These are phyloP conservation scores for Aurelia aurita DNA, from an alignment of 30 jellyfish, hydroid and myxozoan genomes.

Conservation along the genomic window DNA sequence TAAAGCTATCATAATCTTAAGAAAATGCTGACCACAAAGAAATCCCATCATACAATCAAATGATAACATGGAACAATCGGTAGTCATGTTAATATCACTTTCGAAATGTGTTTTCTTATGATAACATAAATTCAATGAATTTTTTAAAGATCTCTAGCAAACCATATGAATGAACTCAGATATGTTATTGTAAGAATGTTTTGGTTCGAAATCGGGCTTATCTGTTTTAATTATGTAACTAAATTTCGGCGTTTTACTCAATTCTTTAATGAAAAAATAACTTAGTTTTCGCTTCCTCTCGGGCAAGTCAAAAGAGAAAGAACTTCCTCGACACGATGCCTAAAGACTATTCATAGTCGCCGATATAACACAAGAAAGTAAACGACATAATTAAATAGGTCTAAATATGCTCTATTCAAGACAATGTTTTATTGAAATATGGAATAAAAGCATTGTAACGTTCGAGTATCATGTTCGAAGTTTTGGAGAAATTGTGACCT, in stretches of 20 bases:
- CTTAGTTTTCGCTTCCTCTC: constrained; percentile 55
- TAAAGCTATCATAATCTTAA: not conserved
- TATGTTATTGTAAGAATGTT: constrained; percentile 13
- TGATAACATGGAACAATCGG: not conserved
- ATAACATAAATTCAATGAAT: constrained; percentile 12
- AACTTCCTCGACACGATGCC: constrained; percentile 37
- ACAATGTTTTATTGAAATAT: too few relatives aligned
- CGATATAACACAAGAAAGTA: too few relatives aligned
- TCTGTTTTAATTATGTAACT: constrained; percentile 26
- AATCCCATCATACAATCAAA: constrained; percentile 6
- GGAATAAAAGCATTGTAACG: too few relatives aligned
- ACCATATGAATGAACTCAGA: constrained; percentile 34
- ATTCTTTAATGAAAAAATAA: constrained; percentile 28
- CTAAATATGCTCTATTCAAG: too few relatives aligned
- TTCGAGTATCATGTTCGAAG: too few relatives aligned
- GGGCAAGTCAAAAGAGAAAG: constrained; percentile 34
- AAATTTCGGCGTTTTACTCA: constrained; percentile 45
- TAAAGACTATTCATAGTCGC: too few relatives aligned
- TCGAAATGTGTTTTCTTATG: not conserved
- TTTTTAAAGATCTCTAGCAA: not conserved
- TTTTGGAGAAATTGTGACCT: too few relatives aligned
- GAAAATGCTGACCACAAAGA: not conserved
- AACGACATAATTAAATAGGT: too few relatives aligned
- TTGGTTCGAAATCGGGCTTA: constrained; percentile 1
- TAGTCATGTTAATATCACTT: constrained; percentile 5